A percentile compares a stretch with the other conserved stretches of the same genome.
phyloP scores from a whole-genome alignment of 37 sponge, comb jelly and placozoan species.

The Lycopodina hypogea region DNA sequence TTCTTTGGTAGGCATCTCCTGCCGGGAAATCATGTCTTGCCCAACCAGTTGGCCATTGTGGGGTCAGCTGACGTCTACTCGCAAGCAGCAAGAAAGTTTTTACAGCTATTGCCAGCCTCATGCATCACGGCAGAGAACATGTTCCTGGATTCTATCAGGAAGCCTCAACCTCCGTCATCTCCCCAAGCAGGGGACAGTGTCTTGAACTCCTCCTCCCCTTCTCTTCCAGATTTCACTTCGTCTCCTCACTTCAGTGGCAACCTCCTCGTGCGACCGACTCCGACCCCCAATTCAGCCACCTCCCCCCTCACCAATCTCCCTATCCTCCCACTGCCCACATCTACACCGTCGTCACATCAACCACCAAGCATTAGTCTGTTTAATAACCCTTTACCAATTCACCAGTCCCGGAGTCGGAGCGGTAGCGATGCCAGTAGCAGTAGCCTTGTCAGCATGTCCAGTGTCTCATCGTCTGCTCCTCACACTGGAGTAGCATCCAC shows the following conservation, averaged over 20 bases:
- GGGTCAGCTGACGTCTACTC: conserved; percentile 52
- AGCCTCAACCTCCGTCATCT: conserved; percentile 1
- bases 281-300: conserved; percentile 3
- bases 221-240: not conserved
- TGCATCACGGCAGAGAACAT: conserved; percentile 61
- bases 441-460: conserved; percentile 46
- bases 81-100: conserved; percentile 46
- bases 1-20: conserved; percentile 34
- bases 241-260: not conserved
- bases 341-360: not conserved
- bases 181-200: not conserved
- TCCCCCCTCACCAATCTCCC: conserved; percentile 19
- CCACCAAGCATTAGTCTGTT: conserved; percentile 22
- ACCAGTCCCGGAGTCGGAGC: conserved; percentile 28
- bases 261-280: conserved; percentile 7
- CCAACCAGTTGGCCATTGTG: conserved; percentile 44
- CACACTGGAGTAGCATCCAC: not conserved
- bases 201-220: not conserved
- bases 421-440: conserved; percentile 42
- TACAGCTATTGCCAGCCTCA: conserved; percentile 51
- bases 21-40: conserved; percentile 59
- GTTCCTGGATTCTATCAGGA: conserved; percentile 44
- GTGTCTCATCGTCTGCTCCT: conserved; percentile 1
- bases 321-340: conserved; percentile 1
- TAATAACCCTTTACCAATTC: conserved; percentile 7